A percentile compares a stretch with the other conserved stretches of the same genome.
Conservation (phyloP, 2,797 vertebrate species). For the Sebastes hubbsi region DNA sequence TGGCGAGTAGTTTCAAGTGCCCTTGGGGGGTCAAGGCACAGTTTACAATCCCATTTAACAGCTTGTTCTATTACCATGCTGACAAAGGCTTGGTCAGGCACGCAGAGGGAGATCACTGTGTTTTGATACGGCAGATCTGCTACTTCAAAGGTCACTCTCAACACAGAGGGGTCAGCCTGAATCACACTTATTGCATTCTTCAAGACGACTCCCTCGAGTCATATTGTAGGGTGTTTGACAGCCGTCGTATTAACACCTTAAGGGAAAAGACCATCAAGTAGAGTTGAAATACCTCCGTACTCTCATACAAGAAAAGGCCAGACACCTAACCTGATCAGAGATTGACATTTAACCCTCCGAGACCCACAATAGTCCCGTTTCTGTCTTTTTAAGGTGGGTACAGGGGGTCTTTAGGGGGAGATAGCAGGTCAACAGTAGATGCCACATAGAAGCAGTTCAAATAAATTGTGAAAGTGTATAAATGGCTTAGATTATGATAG, state of each 20-base stretch:
- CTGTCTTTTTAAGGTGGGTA: no score
- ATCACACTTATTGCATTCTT: constrained; percentile 31
- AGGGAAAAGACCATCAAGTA: not conserved
- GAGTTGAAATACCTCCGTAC: not conserved
- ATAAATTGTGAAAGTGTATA: no score
- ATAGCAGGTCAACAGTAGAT: no score
- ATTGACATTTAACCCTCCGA: not conserved
- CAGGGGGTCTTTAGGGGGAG: no score
- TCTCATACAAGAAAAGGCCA: not conserved
- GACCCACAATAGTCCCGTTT: no score
- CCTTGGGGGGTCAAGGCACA: constrained; percentile 62
- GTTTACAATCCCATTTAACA: constrained; percentile 73
- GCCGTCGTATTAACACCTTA: not conserved
- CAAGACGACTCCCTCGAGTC: not conserved
- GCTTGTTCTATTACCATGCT: constrained; percentile 67
- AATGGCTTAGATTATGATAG: no score
- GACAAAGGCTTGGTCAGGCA: constrained; percentile 48
- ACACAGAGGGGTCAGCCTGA: constrained; percentile 36
- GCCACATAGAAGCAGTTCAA: no score
- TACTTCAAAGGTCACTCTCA: constrained; percentile 37
- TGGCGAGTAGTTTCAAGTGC: constrained; percentile 64
- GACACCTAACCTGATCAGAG: not conserved
- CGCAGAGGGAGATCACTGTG: constrained; percentile 28
- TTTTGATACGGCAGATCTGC: constrained; percentile 34
- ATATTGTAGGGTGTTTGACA: constrained; percentile 10